phyloP scores from a whole-genome alignment of 2,113 vertebrate genomes.

The Ophthalmolycus amberensis region DNA sequence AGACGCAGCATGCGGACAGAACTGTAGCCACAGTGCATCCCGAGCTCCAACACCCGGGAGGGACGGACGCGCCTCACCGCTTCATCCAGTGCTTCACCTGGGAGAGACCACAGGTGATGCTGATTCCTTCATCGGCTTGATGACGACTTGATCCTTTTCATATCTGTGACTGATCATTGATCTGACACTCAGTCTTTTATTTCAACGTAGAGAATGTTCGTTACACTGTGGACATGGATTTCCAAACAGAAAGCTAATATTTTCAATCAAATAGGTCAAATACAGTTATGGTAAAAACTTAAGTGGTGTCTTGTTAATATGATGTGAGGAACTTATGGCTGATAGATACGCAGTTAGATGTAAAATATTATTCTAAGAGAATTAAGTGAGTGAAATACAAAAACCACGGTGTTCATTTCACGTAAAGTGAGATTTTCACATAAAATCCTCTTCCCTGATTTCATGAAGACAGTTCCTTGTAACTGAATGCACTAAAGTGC shows the following conservation, averaged over 20 bases:
- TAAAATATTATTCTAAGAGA: not conserved
- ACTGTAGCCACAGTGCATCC: constrained; percentile 79
- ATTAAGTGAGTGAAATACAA: not conserved
- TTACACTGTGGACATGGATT: not conserved
- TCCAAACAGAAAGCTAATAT: not conserved
- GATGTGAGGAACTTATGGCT: not conserved
- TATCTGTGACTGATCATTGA: not conserved
- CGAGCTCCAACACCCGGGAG: constrained; percentile 71
- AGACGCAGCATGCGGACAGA: constrained; percentile 75
- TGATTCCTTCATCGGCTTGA: not conserved
- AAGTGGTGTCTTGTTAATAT: not conserved
- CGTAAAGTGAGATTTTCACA: not conserved
- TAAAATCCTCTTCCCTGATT: not conserved
- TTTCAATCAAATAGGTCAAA: not conserved
- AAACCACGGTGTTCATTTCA: no score
- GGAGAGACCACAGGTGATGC: not conserved
- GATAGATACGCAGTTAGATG: not conserved
- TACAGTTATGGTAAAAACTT: not conserved
- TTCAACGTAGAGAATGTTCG: not conserved
- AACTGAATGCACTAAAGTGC: not conserved
- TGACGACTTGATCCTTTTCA: not conserved
- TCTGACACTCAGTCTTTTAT: not conserved
- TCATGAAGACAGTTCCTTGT: not conserved
- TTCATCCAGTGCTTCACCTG: constrained; percentile 73
- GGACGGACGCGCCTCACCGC: constrained; percentile 59